Percentiles rank a stretch among this genome's conserved stretches.
Evolutionary conservation across 2,113 vertebrate species (phyloP).

Genomic region (Apistogramma diplotaenia): DNA sequence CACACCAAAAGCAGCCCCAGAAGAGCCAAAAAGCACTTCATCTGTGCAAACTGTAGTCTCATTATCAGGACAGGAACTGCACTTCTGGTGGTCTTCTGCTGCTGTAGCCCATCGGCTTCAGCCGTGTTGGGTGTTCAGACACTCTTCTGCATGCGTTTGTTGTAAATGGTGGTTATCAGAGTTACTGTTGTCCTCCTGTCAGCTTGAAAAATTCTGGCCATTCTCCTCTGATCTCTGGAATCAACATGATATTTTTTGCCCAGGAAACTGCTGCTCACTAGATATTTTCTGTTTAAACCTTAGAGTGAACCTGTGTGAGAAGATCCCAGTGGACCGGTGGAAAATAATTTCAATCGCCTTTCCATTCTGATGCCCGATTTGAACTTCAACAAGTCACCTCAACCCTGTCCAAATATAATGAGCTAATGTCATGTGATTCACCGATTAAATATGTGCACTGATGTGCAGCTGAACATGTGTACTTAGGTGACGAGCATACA

Average conservation of each 20-base stretch:
- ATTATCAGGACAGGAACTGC: too few species aligned
- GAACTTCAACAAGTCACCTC: not conserved
- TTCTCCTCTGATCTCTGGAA: not conserved
- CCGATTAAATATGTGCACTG: not conserved
- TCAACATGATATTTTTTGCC: too few species aligned
- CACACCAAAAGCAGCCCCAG: not conserved
- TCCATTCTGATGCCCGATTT: not conserved
- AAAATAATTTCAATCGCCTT: not conserved
- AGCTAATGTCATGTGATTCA: not conserved
- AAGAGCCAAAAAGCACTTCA: too few species aligned
- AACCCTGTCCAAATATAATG: not conserved
- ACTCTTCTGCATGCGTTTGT: not conserved
- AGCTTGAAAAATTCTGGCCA: not conserved
- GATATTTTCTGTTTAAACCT: not conserved
- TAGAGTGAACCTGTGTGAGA: too few species aligned
- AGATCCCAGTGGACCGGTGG: not conserved
- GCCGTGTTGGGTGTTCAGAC: too few species aligned
- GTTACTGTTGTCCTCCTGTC: not conserved
- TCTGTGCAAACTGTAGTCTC: not conserved
- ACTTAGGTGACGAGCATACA: not conserved
- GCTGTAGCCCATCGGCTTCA: not conserved
- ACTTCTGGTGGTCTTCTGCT: not conserved
- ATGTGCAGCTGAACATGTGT: not conserved
- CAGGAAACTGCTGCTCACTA: not conserved
- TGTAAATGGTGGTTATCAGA: not conserved